phyloP scores from a whole-genome alignment of 2,113 vertebrate genomes.

The Megaptera novaeangliae region DNA sequence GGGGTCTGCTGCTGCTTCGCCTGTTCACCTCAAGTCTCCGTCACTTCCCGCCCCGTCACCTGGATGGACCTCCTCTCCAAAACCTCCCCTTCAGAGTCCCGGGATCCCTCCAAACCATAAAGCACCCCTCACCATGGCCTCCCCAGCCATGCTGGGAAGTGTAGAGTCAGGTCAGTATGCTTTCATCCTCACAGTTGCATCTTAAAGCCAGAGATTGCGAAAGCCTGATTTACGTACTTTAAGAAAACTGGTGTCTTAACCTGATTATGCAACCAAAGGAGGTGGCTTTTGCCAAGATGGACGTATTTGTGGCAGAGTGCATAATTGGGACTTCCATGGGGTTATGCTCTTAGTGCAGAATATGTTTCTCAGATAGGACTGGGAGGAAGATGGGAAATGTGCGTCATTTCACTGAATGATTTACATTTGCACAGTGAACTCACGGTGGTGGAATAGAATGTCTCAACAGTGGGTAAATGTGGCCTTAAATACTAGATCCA shows the following conservation, averaged over 20 bases:
- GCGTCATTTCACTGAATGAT: background rate
- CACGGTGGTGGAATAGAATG: background rate
- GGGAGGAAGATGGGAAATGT: background rate
- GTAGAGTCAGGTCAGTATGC: conserved; percentile 90
- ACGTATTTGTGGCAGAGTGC: background rate
- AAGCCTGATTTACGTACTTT: background rate
- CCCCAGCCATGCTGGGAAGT: conserved; percentile 94
- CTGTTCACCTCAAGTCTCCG: conserved; percentile 99
- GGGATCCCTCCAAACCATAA: conserved; percentile 95
- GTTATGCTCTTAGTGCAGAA: background rate
- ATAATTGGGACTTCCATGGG: background rate
- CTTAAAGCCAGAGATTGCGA: background rate
- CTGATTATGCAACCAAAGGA: background rate
- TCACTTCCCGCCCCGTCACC: conserved; percentile 97
- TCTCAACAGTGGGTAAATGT: background rate
- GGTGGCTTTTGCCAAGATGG: background rate
- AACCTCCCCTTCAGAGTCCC: conserved; percentile 97
- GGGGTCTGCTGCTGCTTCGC: conserved; percentile 98
- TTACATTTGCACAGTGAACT: background rate
- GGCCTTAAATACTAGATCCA: background rate
- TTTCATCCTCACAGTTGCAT: background rate
- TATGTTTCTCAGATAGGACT: background rate
- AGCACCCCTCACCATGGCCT: conserved; percentile 93
- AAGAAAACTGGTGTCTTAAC: background rate
- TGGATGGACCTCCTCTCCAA: conserved; percentile 98